A percentile compares a stretch with the other conserved stretches of the same genome.
These are phyloP conservation scores for Pygathrix nemaeus DNA, from an alignment of 2,113 vertebrate species.

Conservation along the genomic window DNA sequence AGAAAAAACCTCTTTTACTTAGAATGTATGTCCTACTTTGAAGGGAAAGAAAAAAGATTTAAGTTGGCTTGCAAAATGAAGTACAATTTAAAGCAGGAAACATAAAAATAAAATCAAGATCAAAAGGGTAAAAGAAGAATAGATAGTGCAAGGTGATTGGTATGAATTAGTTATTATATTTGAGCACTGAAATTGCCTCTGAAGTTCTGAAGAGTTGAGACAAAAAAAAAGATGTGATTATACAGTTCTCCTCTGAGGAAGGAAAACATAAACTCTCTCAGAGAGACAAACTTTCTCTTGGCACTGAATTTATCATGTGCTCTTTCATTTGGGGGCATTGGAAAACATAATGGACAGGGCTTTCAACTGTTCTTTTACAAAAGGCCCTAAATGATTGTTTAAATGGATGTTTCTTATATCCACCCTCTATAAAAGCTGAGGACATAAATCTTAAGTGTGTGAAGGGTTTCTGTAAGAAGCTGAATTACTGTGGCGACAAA, in stretches of 20 bases:
- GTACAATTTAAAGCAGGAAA: slow-evolving; percentile 22
- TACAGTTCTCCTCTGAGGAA: slow-evolving; percentile 16
- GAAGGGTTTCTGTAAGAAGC: slow-evolving; percentile 62
- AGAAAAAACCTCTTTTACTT: slow-evolving; percentile 33
- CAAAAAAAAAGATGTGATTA: slow-evolving; percentile 9
- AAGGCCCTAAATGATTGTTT: slow-evolving; percentile 49
- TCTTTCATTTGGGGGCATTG: slow-evolving; percentile 6
- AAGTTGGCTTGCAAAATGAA: slow-evolving; percentile 55
- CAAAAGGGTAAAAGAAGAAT: slow-evolving; percentile 47
- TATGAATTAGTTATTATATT: not conserved
- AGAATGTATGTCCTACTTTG: slow-evolving; percentile 44
- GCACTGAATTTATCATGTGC: not conserved
- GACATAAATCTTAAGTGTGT: slow-evolving; percentile 56
- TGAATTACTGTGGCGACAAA: slow-evolving; percentile 46
- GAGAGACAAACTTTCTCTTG: slow-evolving; percentile 66
- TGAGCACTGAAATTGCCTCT: slow-evolving; percentile 6
- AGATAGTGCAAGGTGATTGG: not conserved
- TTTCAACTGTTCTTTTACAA: slow-evolving; percentile 26
- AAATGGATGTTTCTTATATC: slow-evolving; percentile 56
- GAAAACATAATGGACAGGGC: slow-evolving; percentile 17
- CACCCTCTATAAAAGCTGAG: slow-evolving; percentile 21
- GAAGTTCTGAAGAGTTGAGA: slow-evolving; percentile 36
- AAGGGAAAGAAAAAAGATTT: not conserved
- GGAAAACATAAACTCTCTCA: slow-evolving; percentile 7
- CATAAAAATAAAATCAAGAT: slow-evolving; percentile 67